Base-by-base conservation (phyloP, 2,113 vertebrate species). In the Columbina picui region DNA sequence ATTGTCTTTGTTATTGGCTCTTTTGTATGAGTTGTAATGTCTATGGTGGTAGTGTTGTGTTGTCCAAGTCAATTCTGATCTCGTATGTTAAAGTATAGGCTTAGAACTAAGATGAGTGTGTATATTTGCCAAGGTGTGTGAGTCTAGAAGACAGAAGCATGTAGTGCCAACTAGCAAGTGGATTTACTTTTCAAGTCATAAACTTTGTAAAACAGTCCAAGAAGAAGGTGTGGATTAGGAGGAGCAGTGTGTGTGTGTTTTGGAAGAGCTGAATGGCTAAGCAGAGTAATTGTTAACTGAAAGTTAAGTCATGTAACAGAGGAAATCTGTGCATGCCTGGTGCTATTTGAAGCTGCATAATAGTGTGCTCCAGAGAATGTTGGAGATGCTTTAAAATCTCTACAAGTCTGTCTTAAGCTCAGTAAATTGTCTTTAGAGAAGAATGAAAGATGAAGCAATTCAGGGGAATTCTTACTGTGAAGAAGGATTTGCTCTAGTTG, bases 381-480 rank as follows among this genome's bases (percentile, higher is more conserved):
- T 84, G 47, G 45, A 52, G 50, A 7, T 69, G 23, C 55, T 65
- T 84, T n/a, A 43, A 71, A 84, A 56, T 14, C 10, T 60, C 41
- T 67, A 20, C 4, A 84, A 69, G 36, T 60, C 50, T 90, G 59
- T 85, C 75, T 84, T 30, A 32, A 71, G 64, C 84, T 95, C 75
- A 59, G 69, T 94, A 78, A 76, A 88, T 96, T 91, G 69, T 92
- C 77, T 96, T 97, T 52, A 90, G 90, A 95, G 95, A 95, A 91
- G 94, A 96, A 77, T 85, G 90, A 93, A 84, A 59, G 75, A 20
- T 78, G 88, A 91, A 94, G 96, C 93, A 94, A 96, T 49, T 91
- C 22, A 16, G 57, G 92, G 68, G 59, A 93, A 92, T 88, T 91
- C 63, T 92, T 94, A 87, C 91, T 94, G 86, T 83, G 81, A 80